Evolutionary conservation across 2,113 vertebrate species (phyloP).

Genomic region (Hiodon tergisus): DNA sequence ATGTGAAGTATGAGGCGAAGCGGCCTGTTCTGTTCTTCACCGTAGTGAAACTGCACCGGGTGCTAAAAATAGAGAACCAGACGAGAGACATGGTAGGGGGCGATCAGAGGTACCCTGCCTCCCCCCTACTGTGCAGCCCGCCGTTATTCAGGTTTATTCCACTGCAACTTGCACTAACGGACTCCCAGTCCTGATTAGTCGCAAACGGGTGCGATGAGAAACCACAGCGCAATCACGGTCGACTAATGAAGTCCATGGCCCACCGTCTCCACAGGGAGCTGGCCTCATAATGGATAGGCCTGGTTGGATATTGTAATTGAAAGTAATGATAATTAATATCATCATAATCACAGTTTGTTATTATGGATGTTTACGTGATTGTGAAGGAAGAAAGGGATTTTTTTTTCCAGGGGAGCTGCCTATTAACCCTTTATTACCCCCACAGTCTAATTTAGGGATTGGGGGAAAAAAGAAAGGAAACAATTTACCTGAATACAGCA

Average conservation of each 20-base stretch:
- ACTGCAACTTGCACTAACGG: slow-evolving; percentile 19
- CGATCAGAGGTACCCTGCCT: not conserved
- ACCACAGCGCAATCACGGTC: slow-evolving; percentile 41
- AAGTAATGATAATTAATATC: slow-evolving; percentile 72
- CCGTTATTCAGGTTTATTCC: not conserved
- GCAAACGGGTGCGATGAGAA: slow-evolving; percentile 32
- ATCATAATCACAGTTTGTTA: slow-evolving; percentile 60
- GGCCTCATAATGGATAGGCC: slow-evolving; percentile 52
- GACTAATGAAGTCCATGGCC: slow-evolving; percentile 57
- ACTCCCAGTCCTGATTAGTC: slow-evolving; percentile 34
- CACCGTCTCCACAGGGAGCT: slow-evolving; percentile 53
- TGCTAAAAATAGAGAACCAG: not conserved
- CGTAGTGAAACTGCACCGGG: too few species aligned
- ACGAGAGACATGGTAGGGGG: not conserved
- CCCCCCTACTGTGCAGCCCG: not conserved
- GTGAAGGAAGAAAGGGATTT: slow-evolving; percentile 42
- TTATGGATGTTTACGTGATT: slow-evolving; percentile 55
- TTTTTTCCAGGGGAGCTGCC: slow-evolving; percentile 39
- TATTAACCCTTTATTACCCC: slow-evolving; percentile 53
- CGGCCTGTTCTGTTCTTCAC: too few species aligned
- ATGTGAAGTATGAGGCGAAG: too few species aligned
- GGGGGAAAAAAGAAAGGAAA: slow-evolving; percentile 11
- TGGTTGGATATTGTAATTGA: slow-evolving; percentile 62
- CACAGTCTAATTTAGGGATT: slow-evolving; percentile 48
- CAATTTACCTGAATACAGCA: not conserved